These are phyloP conservation scores for Melitaea cinxia DNA, from an alignment of 1,140 invertebrate species.

Conservation along the genomic window DNA sequence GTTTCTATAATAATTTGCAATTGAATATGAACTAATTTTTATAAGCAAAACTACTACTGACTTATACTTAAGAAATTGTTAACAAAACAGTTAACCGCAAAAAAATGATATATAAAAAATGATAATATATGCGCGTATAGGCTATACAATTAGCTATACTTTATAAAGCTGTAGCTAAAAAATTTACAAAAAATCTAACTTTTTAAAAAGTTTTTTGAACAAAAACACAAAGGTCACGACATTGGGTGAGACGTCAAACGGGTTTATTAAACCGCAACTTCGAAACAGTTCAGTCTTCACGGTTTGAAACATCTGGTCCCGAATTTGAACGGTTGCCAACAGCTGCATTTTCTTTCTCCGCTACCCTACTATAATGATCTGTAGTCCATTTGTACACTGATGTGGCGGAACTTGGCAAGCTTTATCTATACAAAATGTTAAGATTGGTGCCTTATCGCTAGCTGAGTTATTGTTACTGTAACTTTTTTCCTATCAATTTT, in stretches of 20 bases:
- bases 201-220: not conserved
- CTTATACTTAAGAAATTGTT: no score
- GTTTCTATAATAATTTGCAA: no score
- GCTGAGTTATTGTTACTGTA: not conserved
- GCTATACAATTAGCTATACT: no score
- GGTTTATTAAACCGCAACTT: conserved; percentile 29
- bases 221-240: conserved; percentile 7
- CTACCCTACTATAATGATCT: conserved; percentile 53
- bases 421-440: conserved; percentile 5
- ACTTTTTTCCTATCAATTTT: not conserved
- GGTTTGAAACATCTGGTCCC: conserved; percentile 56
- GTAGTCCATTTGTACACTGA: conserved; percentile 46
- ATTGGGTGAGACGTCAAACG: conserved; percentile 23
- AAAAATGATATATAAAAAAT: no score
- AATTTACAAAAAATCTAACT: no score
- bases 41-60: no score
- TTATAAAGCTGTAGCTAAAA: no score
- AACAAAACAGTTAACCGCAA: no score
- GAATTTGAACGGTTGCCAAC: conserved; percentile 66
- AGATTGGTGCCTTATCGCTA: conserved; percentile 10
- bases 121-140: no score
- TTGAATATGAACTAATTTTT: no score
- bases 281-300: conserved; percentile 42
- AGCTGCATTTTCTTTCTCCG: conserved; percentile 55
- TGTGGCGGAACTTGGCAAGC: conserved; percentile 41